Conservation (phyloP, 2,888 invertebrate genomes). For the Tuta absoluta region DNA sequence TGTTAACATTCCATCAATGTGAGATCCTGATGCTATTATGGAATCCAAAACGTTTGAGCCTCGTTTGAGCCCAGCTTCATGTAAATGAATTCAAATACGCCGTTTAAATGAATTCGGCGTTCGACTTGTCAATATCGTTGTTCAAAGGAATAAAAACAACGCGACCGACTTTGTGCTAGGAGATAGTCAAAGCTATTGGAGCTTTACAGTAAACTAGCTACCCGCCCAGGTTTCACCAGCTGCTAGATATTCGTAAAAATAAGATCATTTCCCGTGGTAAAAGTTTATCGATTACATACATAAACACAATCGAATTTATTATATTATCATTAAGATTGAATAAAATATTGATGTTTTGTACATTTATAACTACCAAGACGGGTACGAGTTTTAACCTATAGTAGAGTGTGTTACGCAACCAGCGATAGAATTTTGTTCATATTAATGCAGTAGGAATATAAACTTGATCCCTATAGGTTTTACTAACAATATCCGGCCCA, state of each 20-base stretch:
- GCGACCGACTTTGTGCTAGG: neutral
- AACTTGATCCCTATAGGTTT: too few relatives aligned
- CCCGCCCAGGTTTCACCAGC: neutral
- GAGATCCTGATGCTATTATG: conserved; percentile 16
- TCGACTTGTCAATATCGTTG: conserved; percentile 32
- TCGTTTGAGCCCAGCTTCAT: conserved; percentile 26
- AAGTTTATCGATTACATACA: too few relatives aligned
- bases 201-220: neutral
- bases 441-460: too few relatives aligned
- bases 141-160: conserved; percentile 33
- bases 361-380: too few relatives aligned
- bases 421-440: too few relatives aligned
- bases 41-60: conserved; percentile 25
- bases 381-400: too few relatives aligned
- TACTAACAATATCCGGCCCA: too few relatives aligned
- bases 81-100: conserved; percentile 32
- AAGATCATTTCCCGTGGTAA: neutral
- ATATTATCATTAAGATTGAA: too few relatives aligned
- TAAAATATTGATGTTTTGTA: too few relatives aligned
- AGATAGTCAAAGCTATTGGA: neutral
- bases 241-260: neutral
- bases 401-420: too few relatives aligned
- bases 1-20: conserved; percentile 29
- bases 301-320: too few relatives aligned
- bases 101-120: conserved; percentile 30